Evolutionary conservation across 2,888 invertebrate genomes (phyloP).

Genomic region (Eupithecia subfuscata): DNA sequence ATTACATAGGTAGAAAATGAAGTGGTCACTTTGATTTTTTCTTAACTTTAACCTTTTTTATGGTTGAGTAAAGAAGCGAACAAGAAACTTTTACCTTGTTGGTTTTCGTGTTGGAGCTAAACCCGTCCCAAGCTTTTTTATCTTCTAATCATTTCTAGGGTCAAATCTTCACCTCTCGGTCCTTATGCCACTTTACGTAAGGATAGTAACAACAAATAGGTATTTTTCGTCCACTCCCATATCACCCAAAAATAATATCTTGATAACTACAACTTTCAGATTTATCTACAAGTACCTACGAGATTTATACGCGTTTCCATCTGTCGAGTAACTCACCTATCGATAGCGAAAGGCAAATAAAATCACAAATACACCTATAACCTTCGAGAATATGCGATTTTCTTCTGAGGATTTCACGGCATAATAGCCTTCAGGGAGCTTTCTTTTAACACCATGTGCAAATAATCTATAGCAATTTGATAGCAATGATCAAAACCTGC

Average conservation of each 20-base stretch:
- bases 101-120: too few species aligned
- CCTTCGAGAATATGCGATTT: constrained; percentile 5
- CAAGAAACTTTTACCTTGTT: not conserved
- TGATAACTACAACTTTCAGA: not conserved
- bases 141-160: not conserved
- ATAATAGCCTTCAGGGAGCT: constrained; percentile 11
- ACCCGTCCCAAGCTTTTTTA: too few species aligned
- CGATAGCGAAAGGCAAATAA: not conserved
- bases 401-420: constrained; percentile 4
- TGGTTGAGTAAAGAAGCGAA: not conserved
- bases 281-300: not conserved
- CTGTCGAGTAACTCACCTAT: not conserved
- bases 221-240: not conserved
- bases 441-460: constrained; percentile 31
- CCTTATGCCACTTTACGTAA: too few species aligned
- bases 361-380: not conserved
- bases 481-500: constrained; percentile 28
- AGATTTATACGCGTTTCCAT: not conserved
- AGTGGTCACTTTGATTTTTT: not conserved
- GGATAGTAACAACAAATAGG: too few species aligned
- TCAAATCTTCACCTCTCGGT: not conserved
- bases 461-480: constrained; percentile 18
- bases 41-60: too few species aligned
- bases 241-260: not conserved
- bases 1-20: not conserved